Percentiles rank a stretch among this genome's conserved stretches.
Evolutionary conservation across 2,113 vertebrate genomes (phyloP).

Genomic region (Erinaceus europaeus): DNA sequence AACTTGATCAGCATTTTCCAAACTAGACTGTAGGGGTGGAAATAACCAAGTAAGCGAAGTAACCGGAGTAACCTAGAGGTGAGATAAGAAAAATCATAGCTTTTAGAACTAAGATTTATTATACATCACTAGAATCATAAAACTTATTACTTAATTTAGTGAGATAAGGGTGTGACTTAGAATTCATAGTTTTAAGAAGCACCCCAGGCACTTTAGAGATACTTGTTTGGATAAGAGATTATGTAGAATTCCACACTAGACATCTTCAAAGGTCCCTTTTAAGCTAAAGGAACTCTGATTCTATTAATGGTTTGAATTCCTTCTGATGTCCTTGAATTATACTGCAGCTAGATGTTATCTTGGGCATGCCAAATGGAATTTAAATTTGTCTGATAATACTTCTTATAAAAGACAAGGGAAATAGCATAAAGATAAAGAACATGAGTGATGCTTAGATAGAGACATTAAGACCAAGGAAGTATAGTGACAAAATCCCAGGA

Average conservation of each 20-base stretch:
- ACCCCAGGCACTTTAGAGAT: background rate
- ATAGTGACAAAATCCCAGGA: background rate
- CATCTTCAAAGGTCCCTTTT: background rate
- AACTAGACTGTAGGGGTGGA: background rate
- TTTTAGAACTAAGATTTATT: background rate
- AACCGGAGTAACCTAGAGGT: background rate
- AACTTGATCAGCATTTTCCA: background rate
- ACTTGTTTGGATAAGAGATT: background rate
- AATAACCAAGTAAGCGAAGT: background rate
- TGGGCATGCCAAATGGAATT: background rate
- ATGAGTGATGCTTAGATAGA: background rate
- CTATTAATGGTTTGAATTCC: background rate
- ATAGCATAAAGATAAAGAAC: background rate
- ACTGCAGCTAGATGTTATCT: background rate
- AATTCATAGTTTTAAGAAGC: background rate
- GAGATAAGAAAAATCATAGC: background rate
- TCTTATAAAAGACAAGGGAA: background rate
- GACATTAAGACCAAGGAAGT: background rate
- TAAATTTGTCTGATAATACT: background rate
- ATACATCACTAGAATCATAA: background rate
- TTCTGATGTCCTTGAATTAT: conserved; percentile 18
- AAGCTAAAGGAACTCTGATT: background rate
- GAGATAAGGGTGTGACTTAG: background rate
- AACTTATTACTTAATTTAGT: background rate
- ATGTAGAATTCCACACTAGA: background rate